These are phyloP conservation scores for Globia sparganii DNA, from an alignment of 2,888 invertebrate species.

Conservation along the genomic window DNA sequence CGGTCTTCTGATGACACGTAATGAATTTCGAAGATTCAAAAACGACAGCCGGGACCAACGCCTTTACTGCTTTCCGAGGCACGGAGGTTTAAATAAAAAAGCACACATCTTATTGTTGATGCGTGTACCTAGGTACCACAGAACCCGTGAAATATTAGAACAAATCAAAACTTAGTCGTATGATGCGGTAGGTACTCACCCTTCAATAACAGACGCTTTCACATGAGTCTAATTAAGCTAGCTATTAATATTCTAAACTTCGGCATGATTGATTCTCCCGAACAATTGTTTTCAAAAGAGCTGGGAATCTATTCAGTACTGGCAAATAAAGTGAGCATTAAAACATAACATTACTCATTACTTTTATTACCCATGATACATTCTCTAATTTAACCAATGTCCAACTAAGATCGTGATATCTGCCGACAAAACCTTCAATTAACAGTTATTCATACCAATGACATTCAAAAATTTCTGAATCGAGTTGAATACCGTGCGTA, in stretches of 20 bases:
- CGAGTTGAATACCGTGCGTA: constrained; percentile 13
- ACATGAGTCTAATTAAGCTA: neutral
- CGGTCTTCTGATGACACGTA: neutral
- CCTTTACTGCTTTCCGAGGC: too few relatives aligned
- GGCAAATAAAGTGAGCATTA: neutral
- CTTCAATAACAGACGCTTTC: neutral
- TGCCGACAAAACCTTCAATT: constrained; percentile 18
- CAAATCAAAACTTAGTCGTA: neutral
- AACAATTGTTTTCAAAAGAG: constrained; percentile 17
- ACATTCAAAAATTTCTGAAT: constrained; percentile 12
- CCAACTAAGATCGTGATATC: constrained; percentile 20
- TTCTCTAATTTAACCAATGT: neutral
- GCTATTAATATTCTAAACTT: constrained; percentile 23
- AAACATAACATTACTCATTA: neutral
- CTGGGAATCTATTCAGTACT: constrained; percentile 14
- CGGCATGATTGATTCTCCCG: constrained; percentile 18
- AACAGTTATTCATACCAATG: constrained; percentile 18
- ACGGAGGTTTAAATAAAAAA: too few relatives aligned
- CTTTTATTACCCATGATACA: neutral
- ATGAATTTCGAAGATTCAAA: neutral
- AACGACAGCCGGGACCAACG: too few relatives aligned
- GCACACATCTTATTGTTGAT: neutral
- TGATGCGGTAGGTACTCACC: neutral
- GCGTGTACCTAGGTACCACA: too few relatives aligned
- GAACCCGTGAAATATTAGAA: neutral